Evolutionary conservation across 2,888 invertebrate species (phyloP), one percentile per base, ranked within the genome.

Genomic region (Lordiphosa andalusiaca): DNA sequence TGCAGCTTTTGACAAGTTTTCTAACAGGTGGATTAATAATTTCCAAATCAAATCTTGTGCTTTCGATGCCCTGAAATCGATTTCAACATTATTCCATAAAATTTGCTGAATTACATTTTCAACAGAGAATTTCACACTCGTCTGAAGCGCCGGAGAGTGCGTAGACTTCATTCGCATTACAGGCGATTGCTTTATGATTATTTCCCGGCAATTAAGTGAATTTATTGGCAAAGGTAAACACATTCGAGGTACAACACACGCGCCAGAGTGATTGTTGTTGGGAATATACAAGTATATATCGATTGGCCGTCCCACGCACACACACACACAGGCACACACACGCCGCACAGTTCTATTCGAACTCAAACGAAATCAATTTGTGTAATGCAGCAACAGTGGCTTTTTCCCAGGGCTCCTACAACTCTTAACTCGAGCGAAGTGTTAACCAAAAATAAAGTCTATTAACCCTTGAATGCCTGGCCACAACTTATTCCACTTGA

Each of bases 171-270:
- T 53, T 39, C 77, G 59, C 82, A 81, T 73, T 73, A 81, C 81
- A 67, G 53, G 41, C 84, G 84, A 85, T 88, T 87, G 85, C 85
- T 87, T 88, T 88, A 87, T 87, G 87, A 88, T 86, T 86, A 84
- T 88, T 85, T 88, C 81, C 85, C 77, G 84, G 86, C 87, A 87
- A 87, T 88, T 87, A 86, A 84, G 69, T 73, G 74, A 87, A 87
- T 88, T 88, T 88, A 88, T 88, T 81, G 84, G 71, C 84, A 71
- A 72, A 83, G 84, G 73, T 76, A 87, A 78, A 76, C 84, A 77
- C 67, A 61, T 49, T 53, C 44, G 44, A 25, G 54, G 50, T 50
- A 51, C n/a, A 35, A 4, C 51, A 33, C 41, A 48, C 42, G 36
- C 30, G 39, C 16, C 48, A 38, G 23, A 38, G 47, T 36, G 40